Base-by-base conservation (phyloP, 1,140 invertebrate genomes). In the Bemisia tabaci region DNA sequence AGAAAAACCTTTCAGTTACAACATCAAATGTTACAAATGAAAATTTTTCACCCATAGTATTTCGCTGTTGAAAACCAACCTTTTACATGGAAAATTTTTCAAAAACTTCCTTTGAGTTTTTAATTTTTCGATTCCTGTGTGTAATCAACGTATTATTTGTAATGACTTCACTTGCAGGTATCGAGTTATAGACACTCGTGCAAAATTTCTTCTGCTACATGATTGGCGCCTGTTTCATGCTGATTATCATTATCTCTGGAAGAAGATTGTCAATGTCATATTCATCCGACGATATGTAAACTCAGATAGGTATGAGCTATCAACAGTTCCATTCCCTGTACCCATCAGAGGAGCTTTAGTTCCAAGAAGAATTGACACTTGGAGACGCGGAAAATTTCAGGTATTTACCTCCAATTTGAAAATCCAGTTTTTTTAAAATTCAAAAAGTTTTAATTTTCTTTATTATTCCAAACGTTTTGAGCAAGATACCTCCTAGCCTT, bases 201-300 rank as follows among this genome's bases (percentile, higher is more conserved):
- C 84, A 11, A 85, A 83, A 68, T 91, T 84, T 69, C 76, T 91
- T 27, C 74, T 89, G 26, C 74, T 89, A 0, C 80, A 90, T 68
- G 88, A 91, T 73, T 74, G 79, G 58, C 78, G 85, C 33, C 74
- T 92, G 0, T 85, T 90, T 65, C 74, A 77, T 22, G 76, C 80
- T 62, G 79, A 85, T n/a, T 77, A 87, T 68, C 80, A 84, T 70
- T 87, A 89, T 70, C 71, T 92, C 11, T 91, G 89, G 89, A 89
- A 86, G 59, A 81, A 85, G 69, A 85, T 90, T 24, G 80, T 89
- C 1, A 87, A 88, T 70, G 84, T 87, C 0, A 73, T 91, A n/a
- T 91, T 91, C 66, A 77, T 91, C 22, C 79, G 80, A 62, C 78
- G 81, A 71, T 83, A 84, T 70, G 73, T 67, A 12, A 70, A 73